Conservation (phyloP, 1,140 invertebrate species). For the Drosophila teissieri region DNA sequence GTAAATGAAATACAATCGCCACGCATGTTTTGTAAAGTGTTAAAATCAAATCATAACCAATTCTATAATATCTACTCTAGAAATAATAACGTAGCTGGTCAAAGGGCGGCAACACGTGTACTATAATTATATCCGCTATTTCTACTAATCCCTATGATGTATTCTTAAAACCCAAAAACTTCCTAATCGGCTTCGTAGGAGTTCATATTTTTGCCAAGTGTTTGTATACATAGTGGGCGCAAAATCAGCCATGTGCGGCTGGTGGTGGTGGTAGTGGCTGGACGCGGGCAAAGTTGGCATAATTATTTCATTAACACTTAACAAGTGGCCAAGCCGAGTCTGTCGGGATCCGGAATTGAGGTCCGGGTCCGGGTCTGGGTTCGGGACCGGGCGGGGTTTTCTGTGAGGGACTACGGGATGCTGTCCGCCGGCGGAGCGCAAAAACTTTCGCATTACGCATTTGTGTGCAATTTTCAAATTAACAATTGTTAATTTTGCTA, state of each 20-base stretch:
- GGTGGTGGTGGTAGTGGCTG: slow-evolving; percentile 30
- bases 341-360: slow-evolving; percentile 20
- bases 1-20: too few species aligned
- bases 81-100: too few species aligned
- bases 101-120: too few species aligned
- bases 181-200: not conserved
- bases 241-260: slow-evolving; percentile 43
- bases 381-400: not conserved
- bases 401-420: slow-evolving; percentile 9
- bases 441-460: slow-evolving; percentile 82
- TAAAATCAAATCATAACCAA: too few species aligned
- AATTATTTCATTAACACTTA: slow-evolving; percentile 84
- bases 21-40: too few species aligned
- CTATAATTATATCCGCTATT: too few species aligned
- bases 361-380: slow-evolving; percentile 18
- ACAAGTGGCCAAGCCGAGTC: slow-evolving; percentile 72
- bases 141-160: too few species aligned
- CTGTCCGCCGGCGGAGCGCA: slow-evolving; percentile 37
- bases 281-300: slow-evolving; percentile 71
- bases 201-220: not conserved
- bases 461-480: slow-evolving; percentile 83
- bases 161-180: not conserved
- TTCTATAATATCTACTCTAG: too few species aligned
- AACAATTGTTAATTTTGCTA: slow-evolving; percentile 80
- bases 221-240: slow-evolving; percentile 10